Base-by-base conservation (phyloP, 2,113 vertebrate species). In the Cyprinodon variegatus region DNA sequence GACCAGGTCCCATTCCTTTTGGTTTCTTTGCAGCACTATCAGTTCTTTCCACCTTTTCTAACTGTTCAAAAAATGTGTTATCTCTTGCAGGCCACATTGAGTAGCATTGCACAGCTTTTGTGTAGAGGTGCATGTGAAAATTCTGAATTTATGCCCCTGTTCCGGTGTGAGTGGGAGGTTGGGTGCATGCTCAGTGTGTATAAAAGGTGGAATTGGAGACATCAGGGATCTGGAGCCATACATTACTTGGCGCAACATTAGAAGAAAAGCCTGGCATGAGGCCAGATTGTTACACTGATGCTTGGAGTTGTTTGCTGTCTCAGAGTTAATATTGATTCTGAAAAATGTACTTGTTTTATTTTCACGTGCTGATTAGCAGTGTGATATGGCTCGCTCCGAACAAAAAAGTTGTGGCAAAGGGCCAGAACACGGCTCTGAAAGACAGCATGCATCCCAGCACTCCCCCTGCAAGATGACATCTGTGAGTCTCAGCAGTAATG, bases 401-500 rank as follows among this genome's bases (percentile, higher is more conserved):
- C 82, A 83, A 67, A 73, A 65, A 70, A 86, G 83, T 69, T 39
- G 72, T 74, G 90, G 90, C 72, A 57, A 69, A 53, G 61, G 45
- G 84, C 81, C 86, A 79, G 72, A 46, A 69, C 20, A 15, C 15
- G 48, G 76, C 74, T 22, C 72, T 59, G 78, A 72, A 53, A 70
- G 79, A 73, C 72, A 78, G 73, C 88, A 68, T 68, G 87, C 68
- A 65, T 69, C 77, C 84, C 76, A 65, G 4, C 20, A 63, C 77
- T 68, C 84, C 86, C 89, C 87, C 88, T 81, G 75, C 78, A 86
- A 86, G 90, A 85, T 82, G 90, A 86, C 89, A 93, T 92, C 89
- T 91, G 92, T 78, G 90, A 79, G 81, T 40, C 65, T 79, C 50
- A 61, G 76, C 80, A 77, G 86, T 78, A 9, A 39, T 90, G 92